phyloP scores from a whole-genome alignment of 2,113 vertebrate species.

The Mustelus asterias region DNA sequence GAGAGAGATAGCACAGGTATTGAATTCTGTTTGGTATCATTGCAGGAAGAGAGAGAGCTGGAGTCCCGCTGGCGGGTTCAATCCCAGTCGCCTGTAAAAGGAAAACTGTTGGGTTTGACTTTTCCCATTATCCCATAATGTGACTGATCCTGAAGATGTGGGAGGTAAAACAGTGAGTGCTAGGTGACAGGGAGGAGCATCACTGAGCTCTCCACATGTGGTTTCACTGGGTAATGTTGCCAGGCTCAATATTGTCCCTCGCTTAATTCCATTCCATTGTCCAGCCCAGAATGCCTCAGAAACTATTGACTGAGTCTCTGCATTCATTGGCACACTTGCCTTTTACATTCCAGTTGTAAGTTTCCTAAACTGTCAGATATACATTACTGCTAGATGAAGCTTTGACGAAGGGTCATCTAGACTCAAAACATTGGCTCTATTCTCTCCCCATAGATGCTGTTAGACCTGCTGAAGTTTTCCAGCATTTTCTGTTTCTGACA shows the following conservation, averaged over 20 bases:
- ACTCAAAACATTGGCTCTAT: too few species aligned
- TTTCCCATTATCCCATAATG: background rate
- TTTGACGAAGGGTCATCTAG: too few species aligned
- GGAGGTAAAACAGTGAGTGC: background rate
- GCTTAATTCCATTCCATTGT: background rate
- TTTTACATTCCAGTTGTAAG: too few species aligned
- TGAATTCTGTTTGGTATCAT: background rate
- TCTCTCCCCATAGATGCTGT: too few species aligned
- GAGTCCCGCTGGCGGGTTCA: background rate
- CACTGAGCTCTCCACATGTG: background rate
- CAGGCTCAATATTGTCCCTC: background rate
- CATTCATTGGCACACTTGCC: background rate
- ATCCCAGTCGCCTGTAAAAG: background rate
- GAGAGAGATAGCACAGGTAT: background rate
- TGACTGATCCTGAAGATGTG: background rate
- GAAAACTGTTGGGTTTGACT: background rate
- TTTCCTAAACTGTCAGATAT: background rate
- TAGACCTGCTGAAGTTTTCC: too few species aligned
- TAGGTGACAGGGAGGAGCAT: too few species aligned
- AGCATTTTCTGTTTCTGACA: too few species aligned
- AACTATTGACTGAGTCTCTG: background rate
- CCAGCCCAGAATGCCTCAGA: background rate
- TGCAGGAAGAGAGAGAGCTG: too few species aligned
- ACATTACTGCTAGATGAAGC: too few species aligned
- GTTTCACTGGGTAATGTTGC: background rate